phyloP scores from a whole-genome alignment of 1,140 invertebrate species.

The Ephestia elutella region DNA sequence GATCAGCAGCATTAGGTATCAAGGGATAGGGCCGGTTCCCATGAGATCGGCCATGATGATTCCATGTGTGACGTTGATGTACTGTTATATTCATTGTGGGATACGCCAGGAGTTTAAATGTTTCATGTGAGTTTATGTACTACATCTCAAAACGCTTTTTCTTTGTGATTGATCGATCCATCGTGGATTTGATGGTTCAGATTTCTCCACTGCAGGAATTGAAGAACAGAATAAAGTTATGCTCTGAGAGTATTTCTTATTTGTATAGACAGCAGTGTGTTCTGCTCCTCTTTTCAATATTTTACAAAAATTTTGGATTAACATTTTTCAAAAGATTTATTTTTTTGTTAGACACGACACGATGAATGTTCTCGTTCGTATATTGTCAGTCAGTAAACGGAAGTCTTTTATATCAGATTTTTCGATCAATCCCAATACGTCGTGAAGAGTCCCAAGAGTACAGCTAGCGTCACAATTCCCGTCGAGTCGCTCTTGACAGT shows the following conservation, averaged over 20 bases:
- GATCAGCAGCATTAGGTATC: slow-evolving; percentile 4
- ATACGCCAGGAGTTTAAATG: neutral
- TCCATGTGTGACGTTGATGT: slow-evolving; percentile 11
- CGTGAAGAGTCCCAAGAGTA: neutral
- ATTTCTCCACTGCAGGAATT: too few relatives aligned
- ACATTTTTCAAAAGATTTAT: too few relatives aligned
- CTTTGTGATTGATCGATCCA: too few relatives aligned
- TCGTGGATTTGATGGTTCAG: too few relatives aligned
- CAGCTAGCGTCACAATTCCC: neutral
- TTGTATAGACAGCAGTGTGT: too few relatives aligned
- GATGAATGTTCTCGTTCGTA: too few relatives aligned
- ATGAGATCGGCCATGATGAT: slow-evolving; percentile 15
- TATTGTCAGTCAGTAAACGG: too few relatives aligned
- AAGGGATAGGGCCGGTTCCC: slow-evolving; percentile 8
- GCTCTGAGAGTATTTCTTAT: too few relatives aligned
- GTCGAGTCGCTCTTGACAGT: neutral
- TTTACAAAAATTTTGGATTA: too few relatives aligned
- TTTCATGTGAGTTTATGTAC: neutral
- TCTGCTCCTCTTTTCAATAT: too few relatives aligned
- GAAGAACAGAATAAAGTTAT: too few relatives aligned
- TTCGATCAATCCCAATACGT: neutral
- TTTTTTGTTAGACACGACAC: too few relatives aligned
- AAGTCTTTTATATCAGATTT: neutral
- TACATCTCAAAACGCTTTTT: neutral
- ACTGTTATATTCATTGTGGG: slow-evolving; percentile 4